Conservation (phyloP, 2,888 invertebrate genomes). For the Ormyrus labotus region DNA sequence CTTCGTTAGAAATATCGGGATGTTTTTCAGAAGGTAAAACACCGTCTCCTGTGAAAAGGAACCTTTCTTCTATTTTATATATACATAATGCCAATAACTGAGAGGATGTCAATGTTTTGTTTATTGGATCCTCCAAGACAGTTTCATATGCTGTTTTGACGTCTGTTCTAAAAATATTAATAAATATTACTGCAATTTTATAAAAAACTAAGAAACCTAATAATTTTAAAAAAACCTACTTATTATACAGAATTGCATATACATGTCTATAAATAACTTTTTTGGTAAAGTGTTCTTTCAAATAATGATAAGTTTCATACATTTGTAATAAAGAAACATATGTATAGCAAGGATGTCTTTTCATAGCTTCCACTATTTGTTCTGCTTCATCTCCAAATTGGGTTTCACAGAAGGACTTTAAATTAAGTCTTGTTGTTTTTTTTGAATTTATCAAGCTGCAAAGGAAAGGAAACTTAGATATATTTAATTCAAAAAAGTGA, state of each 20-base stretch:
- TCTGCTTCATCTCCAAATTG: conserved; percentile 54
- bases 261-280: conserved; percentile 80
- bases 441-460: conserved; percentile 19
- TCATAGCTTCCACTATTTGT: conserved; percentile 69
- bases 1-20: background rate
- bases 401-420: conserved; percentile 54
- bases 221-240: conserved; percentile 75
- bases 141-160: conserved; percentile 61
- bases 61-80: conserved; percentile 84
- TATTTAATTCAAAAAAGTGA: conserved; percentile 5
- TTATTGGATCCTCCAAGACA: conserved; percentile 60
- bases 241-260: conserved; percentile 83
- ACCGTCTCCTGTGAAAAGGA: conserved; percentile 86
- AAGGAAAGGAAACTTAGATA: conserved; percentile 14
- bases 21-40: conserved; percentile 69
- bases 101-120: conserved; percentile 61
- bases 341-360: conserved; percentile 81
- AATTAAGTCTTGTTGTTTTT: conserved; percentile 1
- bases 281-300: conserved; percentile 77
- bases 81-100: conserved; percentile 82
- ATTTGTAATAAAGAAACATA: conserved; percentile 80
- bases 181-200: conserved; percentile 11
- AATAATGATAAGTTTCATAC: conserved; percentile 79
- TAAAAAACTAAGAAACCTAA: background rate
- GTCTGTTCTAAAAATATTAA: conserved; percentile 69